Evolutionary conservation across 2,888 invertebrate species (phyloP), one percentile per base, ranked within the genome.

Genomic region (Neoascia interrupta): DNA sequence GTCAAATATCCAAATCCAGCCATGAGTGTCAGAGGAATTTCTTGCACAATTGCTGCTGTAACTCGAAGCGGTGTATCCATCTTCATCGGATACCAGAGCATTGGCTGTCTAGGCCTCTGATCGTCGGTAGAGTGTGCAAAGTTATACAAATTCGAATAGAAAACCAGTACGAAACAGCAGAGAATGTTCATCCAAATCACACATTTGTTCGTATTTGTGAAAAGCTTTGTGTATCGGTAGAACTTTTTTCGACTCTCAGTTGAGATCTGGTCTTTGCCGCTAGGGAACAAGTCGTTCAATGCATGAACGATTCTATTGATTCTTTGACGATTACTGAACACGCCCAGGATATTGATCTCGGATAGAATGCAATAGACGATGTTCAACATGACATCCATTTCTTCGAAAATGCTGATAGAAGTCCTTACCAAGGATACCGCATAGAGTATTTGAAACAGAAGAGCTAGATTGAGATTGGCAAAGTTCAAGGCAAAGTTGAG

Each of bases 41-140:
- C 45, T 31, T 58, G 58, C 8, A 43, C 4, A 13, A 45, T 15
- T 13, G 16, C 34, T 0, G 21, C 21, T 1, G 54, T 36, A 15
- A 54, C 45, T 19, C 45, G 18, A 10, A 21, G 1, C 1, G 2
- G 2, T 1, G 45, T 11, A 6, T 54, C 37, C n/a, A 66, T 26
- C 6, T 36, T 19, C 6, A 54, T 54, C 13, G 64, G 54, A 36
- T 66, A 66, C 43, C 21, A 54, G 18, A 23, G 28, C 10, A 54
- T 45, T 23, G 45, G 54, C 11, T 36, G 64, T 5, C 43, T 34
- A 37, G 45, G 26, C 5, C 23, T 5, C 5, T 8, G 19, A 0
- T 36, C 15, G 3, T 60, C 58, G 11, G 18, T 37, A 2, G 3
- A 11, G 8, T n/a, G 11, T 5, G 15, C 45, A 8, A 66, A 26